These are phyloP conservation scores for Gobius niger DNA, from an alignment of 2,113 vertebrate genomes.

Conservation along the genomic window DNA sequence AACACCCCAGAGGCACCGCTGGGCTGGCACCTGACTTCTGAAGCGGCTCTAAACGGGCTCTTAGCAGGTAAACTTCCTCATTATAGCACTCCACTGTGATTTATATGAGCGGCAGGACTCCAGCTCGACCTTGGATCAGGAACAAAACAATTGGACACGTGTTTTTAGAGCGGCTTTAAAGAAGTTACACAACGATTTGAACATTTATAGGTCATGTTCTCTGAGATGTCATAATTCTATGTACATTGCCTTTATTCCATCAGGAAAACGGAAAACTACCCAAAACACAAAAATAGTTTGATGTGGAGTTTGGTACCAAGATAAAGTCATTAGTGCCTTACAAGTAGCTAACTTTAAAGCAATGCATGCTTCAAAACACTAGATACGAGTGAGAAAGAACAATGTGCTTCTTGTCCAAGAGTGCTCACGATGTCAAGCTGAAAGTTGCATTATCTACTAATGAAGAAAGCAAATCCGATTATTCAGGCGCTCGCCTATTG, in stretches of 20 bases:
- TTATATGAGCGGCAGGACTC: constrained; percentile 60
- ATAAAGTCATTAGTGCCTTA: no score
- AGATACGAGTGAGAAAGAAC: no score
- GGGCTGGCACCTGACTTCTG: constrained; percentile 62
- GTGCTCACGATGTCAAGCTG: no score
- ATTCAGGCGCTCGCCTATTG: no score
- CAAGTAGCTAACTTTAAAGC: no score
- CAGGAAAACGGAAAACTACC: neutral
- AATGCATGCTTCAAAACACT: no score
- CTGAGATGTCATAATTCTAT: constrained; percentile 8
- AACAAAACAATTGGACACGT: constrained; percentile 47
- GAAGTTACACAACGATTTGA: constrained; percentile 2
- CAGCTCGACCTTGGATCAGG: constrained; percentile 62
- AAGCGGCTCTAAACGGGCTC: constrained; percentile 62
- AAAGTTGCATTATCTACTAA: no score
- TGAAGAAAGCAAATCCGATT: no score
- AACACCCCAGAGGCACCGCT: constrained; percentile 68
- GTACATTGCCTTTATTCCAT: neutral
- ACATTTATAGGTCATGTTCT: neutral
- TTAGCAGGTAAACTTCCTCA: constrained; percentile 74
- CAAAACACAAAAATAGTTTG: neutral
- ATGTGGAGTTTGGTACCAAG: no score
- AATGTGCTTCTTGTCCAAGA: no score
- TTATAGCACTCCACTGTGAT: constrained; percentile 66
- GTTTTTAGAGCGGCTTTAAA: constrained; percentile 38